Evolutionary conservation across 2,113 vertebrate species (phyloP), one percentile per base, ranked within the genome.

Genomic region (Columba janthina): DNA sequence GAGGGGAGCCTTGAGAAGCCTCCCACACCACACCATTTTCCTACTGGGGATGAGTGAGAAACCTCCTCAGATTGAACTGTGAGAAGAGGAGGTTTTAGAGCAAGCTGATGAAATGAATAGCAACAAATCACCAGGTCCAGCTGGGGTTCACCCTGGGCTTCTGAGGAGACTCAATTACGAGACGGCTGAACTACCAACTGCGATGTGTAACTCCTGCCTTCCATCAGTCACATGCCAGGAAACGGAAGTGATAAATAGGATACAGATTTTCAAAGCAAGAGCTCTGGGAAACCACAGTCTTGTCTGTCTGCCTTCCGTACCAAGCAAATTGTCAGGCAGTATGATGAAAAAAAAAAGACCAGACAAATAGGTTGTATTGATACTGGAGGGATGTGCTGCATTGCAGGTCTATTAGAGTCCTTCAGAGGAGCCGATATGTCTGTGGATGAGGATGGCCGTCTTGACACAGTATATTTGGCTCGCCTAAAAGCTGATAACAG

Each of bases 11-110:
- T 88, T 1, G 1, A 54, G 60, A 90, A 71, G 51, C 57, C 22
- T 92, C 69, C 56, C 22, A 62, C 0, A 0, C 65, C 24, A 46
- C 40, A 58, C 42, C 40, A 46, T 84, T 94, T 90, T 86, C 69
- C 21, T 85, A 18, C 10, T 36, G 42, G 51, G 67, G 15, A 70
- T 25, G 28, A 84, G 64, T 2, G 5, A 91, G 60, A 74, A 80
- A 40, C 65, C 2, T 7, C 56, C 72, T 91, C 46, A 74, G 76
- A 95, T 5, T 87, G 84, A 91, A 70, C 91, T 92, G 76, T 86
- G 91, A 90, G 76, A 62, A 86, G 60, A 66, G 54, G 40, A 90
- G 46, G 14, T 57, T 96, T 94, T 77, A 80, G 72, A 89, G 67
- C 64, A 89, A 89, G 60, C 3, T 84, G 76, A 84, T 90, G 60